Evolutionary conservation across 2,888 invertebrate species (phyloP).

Genomic region (Podotricha telesiphe): DNA sequence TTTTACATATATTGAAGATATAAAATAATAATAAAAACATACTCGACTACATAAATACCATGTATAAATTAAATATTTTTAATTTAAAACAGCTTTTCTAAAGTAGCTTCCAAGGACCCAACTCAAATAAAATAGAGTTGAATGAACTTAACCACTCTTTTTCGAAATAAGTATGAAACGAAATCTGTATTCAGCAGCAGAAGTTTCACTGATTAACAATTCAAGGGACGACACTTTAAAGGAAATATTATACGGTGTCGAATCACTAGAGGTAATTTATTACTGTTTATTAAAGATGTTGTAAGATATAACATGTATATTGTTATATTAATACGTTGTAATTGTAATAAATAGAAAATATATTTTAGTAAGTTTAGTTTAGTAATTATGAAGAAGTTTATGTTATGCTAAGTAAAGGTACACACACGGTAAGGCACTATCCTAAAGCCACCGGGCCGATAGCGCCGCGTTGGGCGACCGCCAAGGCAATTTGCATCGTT

Average conservation of each 20-base stretch:
- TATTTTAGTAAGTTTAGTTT: too few species aligned
- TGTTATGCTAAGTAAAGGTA: slow-evolving; percentile 53
- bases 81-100: neutral
- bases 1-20: neutral
- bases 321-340: neutral
- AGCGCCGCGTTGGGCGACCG: slow-evolving; percentile 81
- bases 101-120: neutral
- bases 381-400: slow-evolving; percentile 30
- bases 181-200: slow-evolving; percentile 72
- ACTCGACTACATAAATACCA: neutral
- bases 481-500: slow-evolving; percentile 84
- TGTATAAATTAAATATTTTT: neutral
- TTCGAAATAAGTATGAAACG: slow-evolving; percentile 62
- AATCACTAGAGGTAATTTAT: slow-evolving; percentile 53
- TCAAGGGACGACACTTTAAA: slow-evolving; percentile 78
- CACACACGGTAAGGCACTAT: slow-evolving; percentile 62
- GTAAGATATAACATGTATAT: neutral
- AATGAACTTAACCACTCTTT: slow-evolving; percentile 68
- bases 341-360: too few species aligned
- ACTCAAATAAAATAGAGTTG: slow-evolving; percentile 54
- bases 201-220: slow-evolving; percentile 76
- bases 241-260: slow-evolving; percentile 73
- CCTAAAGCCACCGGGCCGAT: slow-evolving; percentile 65
- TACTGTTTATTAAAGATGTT: slow-evolving; percentile 26
- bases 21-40: neutral